phyloP scores from a whole-genome alignment of 1,140 invertebrate species.

The Chionoecetes opilio region DNA sequence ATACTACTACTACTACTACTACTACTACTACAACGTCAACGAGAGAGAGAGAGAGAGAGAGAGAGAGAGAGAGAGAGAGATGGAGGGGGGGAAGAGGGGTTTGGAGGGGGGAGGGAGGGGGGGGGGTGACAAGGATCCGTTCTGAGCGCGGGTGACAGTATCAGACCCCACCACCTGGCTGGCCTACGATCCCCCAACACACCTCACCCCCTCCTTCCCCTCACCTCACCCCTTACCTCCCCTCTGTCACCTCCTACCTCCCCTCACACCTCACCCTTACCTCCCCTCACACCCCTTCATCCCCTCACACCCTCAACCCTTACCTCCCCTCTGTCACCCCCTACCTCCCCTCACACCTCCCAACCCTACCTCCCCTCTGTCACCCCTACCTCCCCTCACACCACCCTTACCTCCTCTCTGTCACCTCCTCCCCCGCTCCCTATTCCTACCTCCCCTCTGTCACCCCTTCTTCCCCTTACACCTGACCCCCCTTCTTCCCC shows the following conservation, averaged over 20 bases:
- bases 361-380: no score
- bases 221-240: neutral
- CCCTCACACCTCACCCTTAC: neutral
- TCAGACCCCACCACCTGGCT: neutral
- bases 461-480: neutral
- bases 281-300: neutral
- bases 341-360: no score
- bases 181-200: neutral
- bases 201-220: neutral
- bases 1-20: no score
- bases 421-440: neutral
- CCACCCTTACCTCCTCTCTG: neutral
- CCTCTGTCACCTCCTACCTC: neutral
- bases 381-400: neutral
- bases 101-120: neutral
- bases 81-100: no score
- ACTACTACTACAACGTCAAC: no score
- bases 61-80: constrained; percentile 8
- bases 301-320: no score
- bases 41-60: no score
- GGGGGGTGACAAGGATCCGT: neutral
- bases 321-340: no score
- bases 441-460: neutral
- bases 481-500: neutral
- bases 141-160: neutral